phyloP scores from a whole-genome alignment of 2,888 invertebrate genomes.

The Copidosoma aretas region DNA sequence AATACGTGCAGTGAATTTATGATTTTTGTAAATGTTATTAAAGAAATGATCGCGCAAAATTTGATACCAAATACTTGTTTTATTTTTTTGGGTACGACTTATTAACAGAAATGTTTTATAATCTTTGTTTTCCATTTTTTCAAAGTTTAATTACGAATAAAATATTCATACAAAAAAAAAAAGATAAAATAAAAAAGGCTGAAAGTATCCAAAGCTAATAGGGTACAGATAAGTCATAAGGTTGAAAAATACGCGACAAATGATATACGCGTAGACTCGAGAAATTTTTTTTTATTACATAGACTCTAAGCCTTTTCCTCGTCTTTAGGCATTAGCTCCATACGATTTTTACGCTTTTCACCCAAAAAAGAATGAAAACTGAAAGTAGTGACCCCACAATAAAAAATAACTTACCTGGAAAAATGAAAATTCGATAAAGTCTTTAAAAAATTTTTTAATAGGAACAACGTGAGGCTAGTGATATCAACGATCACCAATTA shows the following conservation, averaged over 20 bases:
- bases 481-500: conserved; percentile 20
- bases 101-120: no score
- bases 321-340: conserved; percentile 19
- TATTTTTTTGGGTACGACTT: no score
- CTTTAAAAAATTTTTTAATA: conserved; percentile 13
- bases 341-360: conserved; percentile 4
- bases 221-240: conserved; percentile 29
- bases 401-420: background rate
- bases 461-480: conserved; percentile 17
- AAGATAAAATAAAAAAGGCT: conserved; percentile 34
- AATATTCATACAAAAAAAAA: conserved; percentile 10
- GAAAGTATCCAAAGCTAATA: conserved; percentile 26
- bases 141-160: background rate
- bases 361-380: conserved; percentile 1
- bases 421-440: conserved; percentile 8
- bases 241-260: conserved; percentile 26
- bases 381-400: background rate
- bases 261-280: conserved; percentile 27
- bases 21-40: no score
- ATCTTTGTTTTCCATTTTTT: background rate
- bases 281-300: conserved; percentile 28
- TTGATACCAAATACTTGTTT: no score
- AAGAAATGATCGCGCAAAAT: no score
- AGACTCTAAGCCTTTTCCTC: conserved; percentile 7
- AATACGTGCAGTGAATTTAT: no score